These are phyloP conservation scores for Onychomys leucogaster DNA, from an alignment of 2,797 vertebrate species.

Conservation along the genomic window DNA sequence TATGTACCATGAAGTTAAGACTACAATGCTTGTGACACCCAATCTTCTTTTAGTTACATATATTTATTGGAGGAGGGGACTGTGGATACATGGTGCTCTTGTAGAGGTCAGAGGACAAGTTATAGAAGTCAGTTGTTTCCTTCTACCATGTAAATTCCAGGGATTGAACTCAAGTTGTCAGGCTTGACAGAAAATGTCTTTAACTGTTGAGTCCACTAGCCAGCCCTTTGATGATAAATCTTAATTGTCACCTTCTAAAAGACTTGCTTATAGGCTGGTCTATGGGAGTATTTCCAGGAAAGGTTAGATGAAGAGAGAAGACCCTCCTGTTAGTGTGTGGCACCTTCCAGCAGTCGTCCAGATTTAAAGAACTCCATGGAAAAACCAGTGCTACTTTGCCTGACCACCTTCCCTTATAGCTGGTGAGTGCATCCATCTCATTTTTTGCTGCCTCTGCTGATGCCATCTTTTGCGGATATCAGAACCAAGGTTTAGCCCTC, in stretches of 20 bases:
- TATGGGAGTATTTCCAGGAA: background rate
- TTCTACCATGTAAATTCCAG: too few species aligned
- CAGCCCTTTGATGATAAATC: background rate
- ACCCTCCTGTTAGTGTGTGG: background rate
- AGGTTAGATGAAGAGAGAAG: background rate
- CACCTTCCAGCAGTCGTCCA: background rate
- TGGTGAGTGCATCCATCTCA: background rate
- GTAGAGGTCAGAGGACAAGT: background rate
- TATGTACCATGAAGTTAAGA: background rate
- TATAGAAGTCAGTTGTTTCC: background rate
- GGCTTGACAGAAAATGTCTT: background rate
- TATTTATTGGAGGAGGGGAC: background rate
- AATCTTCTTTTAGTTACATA: background rate
- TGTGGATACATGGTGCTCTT: background rate
- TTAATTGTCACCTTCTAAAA: background rate
- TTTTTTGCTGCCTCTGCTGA: background rate
- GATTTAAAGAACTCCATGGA: background rate
- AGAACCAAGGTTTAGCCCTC: background rate
- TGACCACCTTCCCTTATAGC: background rate
- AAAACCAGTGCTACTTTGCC: background rate
- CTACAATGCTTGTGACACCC: background rate
- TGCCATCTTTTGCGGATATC: background rate
- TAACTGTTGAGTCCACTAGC: background rate
- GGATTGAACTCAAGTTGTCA: background rate
- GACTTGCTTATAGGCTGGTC: background rate